Percentiles rank a stretch among this genome's conserved stretches.
These are phyloP conservation scores for Xenopus petersii DNA, from an alignment of 2,797 vertebrate species.

Conservation along the genomic window DNA sequence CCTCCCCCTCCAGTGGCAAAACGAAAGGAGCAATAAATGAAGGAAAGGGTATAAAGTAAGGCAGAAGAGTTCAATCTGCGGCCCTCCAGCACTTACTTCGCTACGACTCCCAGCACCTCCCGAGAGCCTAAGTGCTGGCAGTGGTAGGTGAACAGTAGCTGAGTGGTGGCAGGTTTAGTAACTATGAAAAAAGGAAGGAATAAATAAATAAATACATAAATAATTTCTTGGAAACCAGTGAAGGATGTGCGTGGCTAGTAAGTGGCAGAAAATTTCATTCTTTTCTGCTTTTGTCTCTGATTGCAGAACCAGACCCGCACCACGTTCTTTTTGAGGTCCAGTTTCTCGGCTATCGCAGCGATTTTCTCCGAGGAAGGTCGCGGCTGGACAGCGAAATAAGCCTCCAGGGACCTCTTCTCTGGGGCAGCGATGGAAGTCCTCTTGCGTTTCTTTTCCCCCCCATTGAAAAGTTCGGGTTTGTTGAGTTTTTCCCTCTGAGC, in stretches of 20 bases:
- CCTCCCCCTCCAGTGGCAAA: background rate
- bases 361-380: constrained; percentile 97
- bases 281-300: constrained; percentile 98
- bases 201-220: constrained; percentile 27
- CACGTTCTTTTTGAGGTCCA: constrained; percentile 99
- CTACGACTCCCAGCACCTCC: too few species aligned
- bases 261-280: constrained; percentile 93
- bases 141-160: background rate
- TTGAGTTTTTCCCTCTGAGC: constrained; percentile 93
- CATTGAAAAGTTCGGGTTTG: constrained; percentile 96
- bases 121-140: too few species aligned
- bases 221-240: background rate
- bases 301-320: constrained; percentile 99
- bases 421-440: constrained; percentile 97
- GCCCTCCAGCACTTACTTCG: too few species aligned
- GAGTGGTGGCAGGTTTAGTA: background rate
- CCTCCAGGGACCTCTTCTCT: constrained; percentile 93
- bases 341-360: constrained; percentile 93
- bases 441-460: constrained; percentile 96
- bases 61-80: too few species aligned
- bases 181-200: constrained; percentile 11
- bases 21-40: too few species aligned
- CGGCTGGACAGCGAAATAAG: constrained; percentile 93
- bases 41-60: too few species aligned
- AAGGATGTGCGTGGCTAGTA: constrained; percentile 70